These are phyloP conservation scores for Agrochola circellaris DNA, from an alignment of 2,888 invertebrate genomes.

Conservation along the genomic window DNA sequence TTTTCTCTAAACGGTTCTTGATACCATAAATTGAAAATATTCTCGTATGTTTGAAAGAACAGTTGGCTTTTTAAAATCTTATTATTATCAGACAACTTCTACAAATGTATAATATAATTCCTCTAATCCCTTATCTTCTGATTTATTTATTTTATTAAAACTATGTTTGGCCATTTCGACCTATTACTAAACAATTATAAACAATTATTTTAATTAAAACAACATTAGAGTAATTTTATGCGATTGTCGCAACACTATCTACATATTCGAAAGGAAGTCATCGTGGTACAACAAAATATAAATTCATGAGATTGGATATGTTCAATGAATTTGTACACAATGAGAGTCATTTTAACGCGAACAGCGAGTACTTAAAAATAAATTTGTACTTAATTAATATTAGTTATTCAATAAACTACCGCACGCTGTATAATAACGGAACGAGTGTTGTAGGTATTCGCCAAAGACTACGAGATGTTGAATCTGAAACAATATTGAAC, in stretches of 20 bases:
- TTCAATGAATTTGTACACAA: slow-evolving; percentile 83
- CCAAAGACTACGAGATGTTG: slow-evolving; percentile 73
- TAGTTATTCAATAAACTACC: slow-evolving; percentile 80
- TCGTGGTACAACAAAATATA: slow-evolving; percentile 49
- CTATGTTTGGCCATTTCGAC: slow-evolving; percentile 78
- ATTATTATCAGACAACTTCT: slow-evolving; percentile 39
- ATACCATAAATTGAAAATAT: slow-evolving; percentile 15
- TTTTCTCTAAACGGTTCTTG: not conserved
- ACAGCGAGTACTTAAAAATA: slow-evolving; percentile 59
- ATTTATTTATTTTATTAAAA: slow-evolving; percentile 52
- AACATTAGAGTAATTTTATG: slow-evolving; percentile 34
- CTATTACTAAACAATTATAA: slow-evolving; percentile 72
- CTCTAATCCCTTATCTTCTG: slow-evolving; percentile 55
- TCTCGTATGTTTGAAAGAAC: slow-evolving; percentile 21
- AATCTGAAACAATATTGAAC: slow-evolving; percentile 81
- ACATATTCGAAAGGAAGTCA: slow-evolving; percentile 46
- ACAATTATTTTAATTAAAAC: slow-evolving; percentile 40
- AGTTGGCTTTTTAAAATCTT: slow-evolving; percentile 27
- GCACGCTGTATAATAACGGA: slow-evolving; percentile 80
- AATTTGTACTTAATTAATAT: slow-evolving; percentile 73
- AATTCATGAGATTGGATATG: slow-evolving; percentile 77
- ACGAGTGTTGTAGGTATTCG: slow-evolving; percentile 77
- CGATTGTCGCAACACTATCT: slow-evolving; percentile 46
- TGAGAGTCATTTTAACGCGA: slow-evolving; percentile 65
- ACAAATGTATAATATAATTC: slow-evolving; percentile 45